Conservation (phyloP, 2,888 invertebrate genomes). For the Parascotia fuliginaria region DNA sequence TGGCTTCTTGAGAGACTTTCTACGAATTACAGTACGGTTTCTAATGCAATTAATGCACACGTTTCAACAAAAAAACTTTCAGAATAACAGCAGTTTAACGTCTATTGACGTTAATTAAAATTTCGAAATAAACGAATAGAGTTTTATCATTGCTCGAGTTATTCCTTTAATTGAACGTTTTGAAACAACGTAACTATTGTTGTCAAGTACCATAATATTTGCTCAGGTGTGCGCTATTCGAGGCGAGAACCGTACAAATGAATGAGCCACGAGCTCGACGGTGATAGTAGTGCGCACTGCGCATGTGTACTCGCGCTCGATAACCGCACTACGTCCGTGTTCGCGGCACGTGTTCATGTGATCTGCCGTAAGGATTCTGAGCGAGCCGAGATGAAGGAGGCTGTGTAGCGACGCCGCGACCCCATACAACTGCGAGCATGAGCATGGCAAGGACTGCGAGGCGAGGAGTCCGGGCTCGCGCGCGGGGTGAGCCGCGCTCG, state of each 20-base stretch:
- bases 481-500: conserved; percentile 53
- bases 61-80: neutral
- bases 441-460: conserved; percentile 26
- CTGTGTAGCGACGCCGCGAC: conserved; percentile 52
- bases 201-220: conserved; percentile 73
- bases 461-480: conserved; percentile 40
- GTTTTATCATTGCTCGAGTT: conserved; percentile 26
- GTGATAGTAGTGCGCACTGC: conserved; percentile 57
- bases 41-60: conserved; percentile 2
- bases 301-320: conserved; percentile 82
- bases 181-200: conserved; percentile 72
- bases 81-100: neutral
- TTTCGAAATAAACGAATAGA: conserved; percentile 21
- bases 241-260: conserved; percentile 64
- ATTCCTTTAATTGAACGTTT: conserved; percentile 58
- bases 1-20: too few relatives aligned
- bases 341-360: conserved; percentile 71
- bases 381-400: conserved; percentile 67
- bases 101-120: conserved; percentile 21
- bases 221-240: conserved; percentile 75
- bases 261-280: conserved; percentile 68
- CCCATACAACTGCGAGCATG: conserved; percentile 39
- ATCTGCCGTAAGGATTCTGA: conserved; percentile 53
- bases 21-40: too few relatives aligned
- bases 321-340: conserved; percentile 76